Evolutionary conservation across 2,797 vertebrate genomes (phyloP).

Genomic region (Austrolebias charrua): DNA sequence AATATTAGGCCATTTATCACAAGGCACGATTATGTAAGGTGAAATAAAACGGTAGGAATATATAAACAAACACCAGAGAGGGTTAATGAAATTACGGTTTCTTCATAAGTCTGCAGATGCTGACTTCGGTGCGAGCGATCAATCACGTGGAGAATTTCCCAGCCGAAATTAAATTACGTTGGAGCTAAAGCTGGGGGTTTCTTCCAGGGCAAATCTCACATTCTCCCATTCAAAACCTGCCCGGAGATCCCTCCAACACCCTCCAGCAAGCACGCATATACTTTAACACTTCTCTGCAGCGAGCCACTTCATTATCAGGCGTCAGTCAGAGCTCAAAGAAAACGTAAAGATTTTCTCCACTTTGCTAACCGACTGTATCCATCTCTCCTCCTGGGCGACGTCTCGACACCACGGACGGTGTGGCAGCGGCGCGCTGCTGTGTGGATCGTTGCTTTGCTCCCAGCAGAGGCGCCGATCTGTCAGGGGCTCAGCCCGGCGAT

Average conservation of each 20-base stretch:
- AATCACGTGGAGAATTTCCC: constrained; percentile 70
- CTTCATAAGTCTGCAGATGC: constrained; percentile 73
- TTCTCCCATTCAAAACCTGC: constrained; percentile 37
- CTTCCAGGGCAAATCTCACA: constrained; percentile 47
- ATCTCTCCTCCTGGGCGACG: constrained; percentile 30
- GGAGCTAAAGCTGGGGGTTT: constrained; percentile 36
- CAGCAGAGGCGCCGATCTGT: constrained; percentile 63
- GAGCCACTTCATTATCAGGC: constrained; percentile 58
- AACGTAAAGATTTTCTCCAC: constrained; percentile 18
- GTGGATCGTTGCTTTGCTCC: constrained; percentile 35
- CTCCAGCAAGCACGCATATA: constrained; percentile 14
- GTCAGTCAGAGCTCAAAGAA: constrained; percentile 37
- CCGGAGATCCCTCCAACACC: constrained; percentile 12
- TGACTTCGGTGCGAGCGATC: constrained; percentile 65
- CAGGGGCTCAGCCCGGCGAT: constrained; percentile 33
- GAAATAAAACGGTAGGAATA: constrained; percentile 68
- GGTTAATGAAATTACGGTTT: constrained; percentile 70
- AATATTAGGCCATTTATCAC: constrained; percentile 75
- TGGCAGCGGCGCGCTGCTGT: constrained; percentile 4
- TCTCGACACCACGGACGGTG: constrained; percentile 8
- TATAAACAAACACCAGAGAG: constrained; percentile 71
- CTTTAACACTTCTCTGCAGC: constrained; percentile 28
- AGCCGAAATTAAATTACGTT: constrained; percentile 65
- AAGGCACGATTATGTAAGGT: constrained; percentile 61
- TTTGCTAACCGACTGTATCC: constrained; percentile 21